These are phyloP conservation scores for Flexamia atlantica DNA, from an alignment of 2,888 invertebrate species.

Conservation along the genomic window DNA sequence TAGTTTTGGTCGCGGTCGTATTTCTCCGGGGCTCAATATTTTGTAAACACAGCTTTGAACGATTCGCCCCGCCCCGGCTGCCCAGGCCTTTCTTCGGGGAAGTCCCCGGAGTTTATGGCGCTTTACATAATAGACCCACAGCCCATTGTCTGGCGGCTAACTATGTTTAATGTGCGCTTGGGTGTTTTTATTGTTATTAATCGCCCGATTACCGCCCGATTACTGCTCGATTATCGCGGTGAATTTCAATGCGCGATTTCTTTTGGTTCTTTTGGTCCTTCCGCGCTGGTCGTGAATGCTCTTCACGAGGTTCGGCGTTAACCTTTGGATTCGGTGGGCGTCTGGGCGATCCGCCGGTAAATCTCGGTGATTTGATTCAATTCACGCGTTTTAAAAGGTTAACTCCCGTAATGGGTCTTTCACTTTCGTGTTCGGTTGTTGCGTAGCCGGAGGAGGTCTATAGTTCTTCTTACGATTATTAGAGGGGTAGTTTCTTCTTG, in stretches of 20 bases:
- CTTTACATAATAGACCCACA: constrained; percentile 58
- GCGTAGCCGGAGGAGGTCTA: neutral
- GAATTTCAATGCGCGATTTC: constrained; percentile 34
- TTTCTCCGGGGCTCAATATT: constrained; percentile 50
- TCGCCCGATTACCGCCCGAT: constrained; percentile 42
- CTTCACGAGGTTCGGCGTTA: constrained; percentile 36
- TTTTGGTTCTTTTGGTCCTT: neutral
- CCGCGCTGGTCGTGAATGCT: constrained; percentile 11
- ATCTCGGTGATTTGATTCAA: constrained; percentile 41
- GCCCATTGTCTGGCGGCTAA: constrained; percentile 35
- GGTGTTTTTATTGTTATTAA: constrained; percentile 57
- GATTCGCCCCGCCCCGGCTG: constrained; percentile 26
- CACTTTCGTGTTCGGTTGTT: constrained; percentile 9
- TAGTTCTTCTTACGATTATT: too few species aligned
- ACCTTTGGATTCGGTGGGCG: constrained; percentile 31
- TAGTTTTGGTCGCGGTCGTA: constrained; percentile 52
- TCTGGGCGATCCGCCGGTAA: constrained; percentile 3
- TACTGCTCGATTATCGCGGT: constrained; percentile 39
- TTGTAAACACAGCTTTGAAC: constrained; percentile 56
- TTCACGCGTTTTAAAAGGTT: constrained; percentile 23
- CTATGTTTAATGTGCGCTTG: constrained; percentile 42
- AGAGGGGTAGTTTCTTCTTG: too few species aligned
- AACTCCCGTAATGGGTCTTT: constrained; percentile 8
- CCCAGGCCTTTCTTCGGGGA: constrained; percentile 57
- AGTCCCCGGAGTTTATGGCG: constrained; percentile 47